phyloP scores from a whole-genome alignment of 2,888 invertebrate species.

The Heteromurus nitidus region DNA sequence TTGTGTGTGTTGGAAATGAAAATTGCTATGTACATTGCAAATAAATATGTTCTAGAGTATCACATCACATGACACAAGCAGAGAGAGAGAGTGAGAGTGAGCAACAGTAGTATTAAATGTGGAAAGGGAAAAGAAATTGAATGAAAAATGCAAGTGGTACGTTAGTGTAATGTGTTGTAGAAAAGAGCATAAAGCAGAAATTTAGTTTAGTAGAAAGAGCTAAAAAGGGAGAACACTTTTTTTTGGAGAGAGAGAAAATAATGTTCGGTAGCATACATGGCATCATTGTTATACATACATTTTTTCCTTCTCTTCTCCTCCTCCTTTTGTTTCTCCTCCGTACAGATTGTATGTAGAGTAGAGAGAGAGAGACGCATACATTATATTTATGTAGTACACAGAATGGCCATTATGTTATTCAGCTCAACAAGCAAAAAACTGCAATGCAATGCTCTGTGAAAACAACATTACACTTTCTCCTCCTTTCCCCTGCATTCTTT shows the following conservation, averaged over 20 bases:
- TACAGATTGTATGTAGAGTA: neutral
- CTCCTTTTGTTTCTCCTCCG: no score
- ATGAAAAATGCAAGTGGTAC: neutral
- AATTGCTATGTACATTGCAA: constrained; percentile 5
- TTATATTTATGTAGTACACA: constrained; percentile 21
- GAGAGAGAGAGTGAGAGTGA: neutral
- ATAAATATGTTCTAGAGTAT: neutral
- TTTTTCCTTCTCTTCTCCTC: no score
- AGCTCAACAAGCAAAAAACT: constrained; percentile 3
- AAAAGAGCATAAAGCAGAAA: neutral
- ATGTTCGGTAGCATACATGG: no score
- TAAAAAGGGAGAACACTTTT: neutral
- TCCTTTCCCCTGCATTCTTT: no score
- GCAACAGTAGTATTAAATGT: constrained; percentile 6
- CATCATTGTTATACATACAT: no score
- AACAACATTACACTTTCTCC: no score
- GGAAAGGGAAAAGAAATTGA: constrained; percentile 8
- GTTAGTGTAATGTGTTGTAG: neutral
- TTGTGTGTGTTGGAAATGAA: no score
- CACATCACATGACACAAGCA: neutral
- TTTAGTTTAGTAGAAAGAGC: no score
- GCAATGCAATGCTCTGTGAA: constrained; percentile 2
- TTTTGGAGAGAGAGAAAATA: no score
- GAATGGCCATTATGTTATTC: constrained; percentile 20
- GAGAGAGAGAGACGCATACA: constrained; percentile 7